Base-by-base conservation (phyloP, 2,888 invertebrate species). In the Meganola albula region DNA sequence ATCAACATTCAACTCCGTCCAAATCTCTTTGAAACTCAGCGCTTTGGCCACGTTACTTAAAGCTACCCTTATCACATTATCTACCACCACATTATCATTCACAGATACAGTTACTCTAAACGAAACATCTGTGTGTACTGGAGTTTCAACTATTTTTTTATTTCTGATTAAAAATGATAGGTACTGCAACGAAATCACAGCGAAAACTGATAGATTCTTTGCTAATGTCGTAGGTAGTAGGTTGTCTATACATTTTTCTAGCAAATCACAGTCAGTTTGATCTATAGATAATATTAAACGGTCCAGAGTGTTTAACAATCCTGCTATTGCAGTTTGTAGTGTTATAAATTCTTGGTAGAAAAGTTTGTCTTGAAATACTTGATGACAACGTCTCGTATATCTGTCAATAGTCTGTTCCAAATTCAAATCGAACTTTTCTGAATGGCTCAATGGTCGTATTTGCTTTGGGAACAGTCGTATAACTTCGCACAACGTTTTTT, bases 131-230 rank as follows among this genome's bases (percentile, higher is more conserved):
- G 82, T 48, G 49, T 87, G 51, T 10, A 83, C 52, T 16, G 88
- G 69, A 8, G 72, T 75, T 37, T 84, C 83, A 2, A 74, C 88
- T 1, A 82, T 68, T 5, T 80, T 88, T 35, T 79, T 83, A 44
- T 86, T 84, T 40, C 85, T 86, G 0, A 87, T 85, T 40, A 87
- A 54, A 66, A 86, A 87, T 4, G 85, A 82, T 10, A 85, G 42
- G 44, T 87, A 87, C 41, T 87, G 87, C 6, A 87, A 44, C 0
- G 86, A 84, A 1, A 87, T 83, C 0, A 87, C 77, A 0, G 74
- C 74, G 35, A 82, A 86, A 21, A 79, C 57, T 0, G 83, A 74
- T 24, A 87, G 71, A 33, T 75, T 80, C 20, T 68, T 75, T 0
- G 74, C 67, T 35, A 86, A 36, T 1, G 59, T 49, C 2, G 56